Conservation (phyloP, 2,113 vertebrate species). For the Prolemur simus region DNA sequence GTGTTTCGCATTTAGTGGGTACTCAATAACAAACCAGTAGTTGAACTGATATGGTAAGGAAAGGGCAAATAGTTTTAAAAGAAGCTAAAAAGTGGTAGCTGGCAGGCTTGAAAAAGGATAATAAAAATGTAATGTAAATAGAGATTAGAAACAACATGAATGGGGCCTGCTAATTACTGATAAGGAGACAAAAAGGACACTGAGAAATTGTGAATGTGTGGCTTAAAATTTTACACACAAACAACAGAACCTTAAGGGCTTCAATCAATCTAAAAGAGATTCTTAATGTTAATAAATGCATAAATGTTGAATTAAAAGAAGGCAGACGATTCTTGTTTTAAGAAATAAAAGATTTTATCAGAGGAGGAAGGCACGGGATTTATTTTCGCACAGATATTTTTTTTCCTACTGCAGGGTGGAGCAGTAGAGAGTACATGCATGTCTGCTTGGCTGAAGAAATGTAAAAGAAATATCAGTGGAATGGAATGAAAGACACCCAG, state of each 20-base stretch:
- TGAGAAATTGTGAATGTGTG: neutral
- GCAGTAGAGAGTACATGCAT: neutral
- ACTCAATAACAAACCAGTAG: neutral
- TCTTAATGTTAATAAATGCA: neutral
- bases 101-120: neutral
- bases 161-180: constrained; percentile 29
- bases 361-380: neutral
- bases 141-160: constrained; percentile 40
- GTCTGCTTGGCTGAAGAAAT: neutral
- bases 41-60: neutral
- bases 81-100: neutral
- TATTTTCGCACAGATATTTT: neutral
- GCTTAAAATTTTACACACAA: constrained; percentile 14
- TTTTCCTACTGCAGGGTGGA: neutral
- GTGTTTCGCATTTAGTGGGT: neutral
- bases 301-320: neutral
- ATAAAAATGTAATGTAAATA: neutral
- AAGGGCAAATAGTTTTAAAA: neutral
- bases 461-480: neutral
- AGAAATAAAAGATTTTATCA: neutral
- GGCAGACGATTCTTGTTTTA: neutral
- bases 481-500: neutral
- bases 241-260: neutral
- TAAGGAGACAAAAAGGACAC: neutral
- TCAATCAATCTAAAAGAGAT: neutral